Evolutionary conservation across 1,140 invertebrate species (phyloP).

Genomic region (Batillaria attramentaria): DNA sequence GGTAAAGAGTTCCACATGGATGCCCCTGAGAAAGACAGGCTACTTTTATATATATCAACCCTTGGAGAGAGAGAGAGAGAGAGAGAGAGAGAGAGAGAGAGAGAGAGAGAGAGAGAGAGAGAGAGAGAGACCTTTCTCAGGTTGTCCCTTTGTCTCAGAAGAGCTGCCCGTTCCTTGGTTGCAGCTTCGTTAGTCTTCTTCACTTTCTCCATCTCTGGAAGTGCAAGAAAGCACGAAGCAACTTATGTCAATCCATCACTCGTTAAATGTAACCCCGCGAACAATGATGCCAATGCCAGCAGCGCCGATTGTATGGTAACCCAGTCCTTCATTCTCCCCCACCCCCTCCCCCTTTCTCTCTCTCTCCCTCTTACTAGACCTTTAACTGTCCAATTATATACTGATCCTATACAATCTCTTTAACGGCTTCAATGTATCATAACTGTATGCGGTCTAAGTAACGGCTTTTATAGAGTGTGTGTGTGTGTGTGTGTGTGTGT

Average conservation of each 20-base stretch:
- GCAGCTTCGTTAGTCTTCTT: not conserved
- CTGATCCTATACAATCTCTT: no score
- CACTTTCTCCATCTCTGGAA: not conserved
- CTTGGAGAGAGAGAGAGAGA: conserved; percentile 1
- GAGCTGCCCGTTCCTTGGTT: not conserved
- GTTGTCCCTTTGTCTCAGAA: not conserved
- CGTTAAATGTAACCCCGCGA: not conserved
- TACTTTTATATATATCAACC: no score
- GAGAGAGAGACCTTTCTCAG: conserved; percentile 1
- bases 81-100: conserved; percentile 13
- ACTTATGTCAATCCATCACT: not conserved
- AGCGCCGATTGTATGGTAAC: no score
- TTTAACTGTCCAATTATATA: no score
- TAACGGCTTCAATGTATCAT: no score
- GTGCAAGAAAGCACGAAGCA: not conserved
- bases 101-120: conserved; percentile 18
- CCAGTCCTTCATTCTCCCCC: not conserved
- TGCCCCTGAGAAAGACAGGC: no score
- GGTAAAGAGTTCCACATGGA: no score
- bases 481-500: conserved; percentile 21
- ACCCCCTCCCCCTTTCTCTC: no score
- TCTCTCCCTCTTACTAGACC: no score
- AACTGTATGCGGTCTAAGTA: no score
- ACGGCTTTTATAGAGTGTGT: no score
- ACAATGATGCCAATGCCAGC: no score